Evolutionary conservation across 2,797 vertebrate species (phyloP).

Genomic region (Nannoperca obscura): DNA sequence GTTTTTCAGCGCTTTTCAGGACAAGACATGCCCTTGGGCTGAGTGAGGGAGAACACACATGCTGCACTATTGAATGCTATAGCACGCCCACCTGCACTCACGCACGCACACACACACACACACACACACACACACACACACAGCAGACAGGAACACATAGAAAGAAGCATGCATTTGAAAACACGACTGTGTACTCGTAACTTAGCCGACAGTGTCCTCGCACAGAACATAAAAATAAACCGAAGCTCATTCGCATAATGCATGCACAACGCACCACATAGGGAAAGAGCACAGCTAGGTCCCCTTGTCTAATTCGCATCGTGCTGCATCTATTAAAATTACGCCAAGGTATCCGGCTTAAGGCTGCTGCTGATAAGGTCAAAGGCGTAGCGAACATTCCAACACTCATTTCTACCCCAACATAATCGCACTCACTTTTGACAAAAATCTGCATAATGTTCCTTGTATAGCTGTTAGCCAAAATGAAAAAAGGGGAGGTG

Average conservation of each 20-base stretch:
- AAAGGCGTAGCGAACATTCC: conserved; percentile 80
- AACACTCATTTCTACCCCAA: conserved; percentile 75
- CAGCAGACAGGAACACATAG: not conserved
- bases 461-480: conserved; percentile 75
- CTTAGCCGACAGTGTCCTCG: conserved; percentile 16
- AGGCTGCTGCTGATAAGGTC: conserved; percentile 80
- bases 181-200: conserved; percentile 13
- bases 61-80: conserved; percentile 32
- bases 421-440: conserved; percentile 77
- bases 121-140: conserved; percentile 1
- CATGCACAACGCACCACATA: conserved; percentile 44
- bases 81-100: conserved; percentile 28
- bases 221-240: conserved; percentile 30
- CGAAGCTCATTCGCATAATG: conserved; percentile 62
- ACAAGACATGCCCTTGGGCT: conserved; percentile 72
- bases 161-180: conserved; percentile 36
- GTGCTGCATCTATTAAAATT: conserved; percentile 80
- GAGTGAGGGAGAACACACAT: conserved; percentile 59
- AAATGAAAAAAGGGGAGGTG: conserved; percentile 63
- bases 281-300: conserved; percentile 58
- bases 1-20: conserved; percentile 64
- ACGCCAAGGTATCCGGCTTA: conserved; percentile 77
- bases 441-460: conserved; percentile 81
- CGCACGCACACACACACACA: not conserved
- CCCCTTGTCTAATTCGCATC: conserved; percentile 73